Evolutionary conservation across 2,113 vertebrate genomes (phyloP), one percentile per base, ranked within the genome.

Genomic region (Accipiter virgatus): DNA sequence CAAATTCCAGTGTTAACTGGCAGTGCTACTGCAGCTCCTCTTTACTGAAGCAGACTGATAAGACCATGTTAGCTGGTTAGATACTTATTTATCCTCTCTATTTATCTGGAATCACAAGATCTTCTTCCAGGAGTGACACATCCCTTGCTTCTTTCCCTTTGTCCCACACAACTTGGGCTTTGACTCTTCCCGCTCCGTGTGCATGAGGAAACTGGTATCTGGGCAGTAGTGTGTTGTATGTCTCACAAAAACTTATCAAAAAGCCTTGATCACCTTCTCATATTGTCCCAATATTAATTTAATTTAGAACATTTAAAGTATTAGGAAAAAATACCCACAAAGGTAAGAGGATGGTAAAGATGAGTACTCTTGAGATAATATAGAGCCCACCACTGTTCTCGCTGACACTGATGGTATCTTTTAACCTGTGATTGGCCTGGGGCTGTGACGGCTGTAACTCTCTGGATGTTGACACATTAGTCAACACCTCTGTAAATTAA

Each of bases 301-400:
- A 7, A 89, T 82, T 65, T 88, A 52, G 21, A 73, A 83, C 0
- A 2, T n/a, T 45, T 23, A 21, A 55, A 77, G 8, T 42, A 78
- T 48, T 47, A 58, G 11, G 3, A 4, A 58, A 75, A 22, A 52
- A 52, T 10, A 8, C 0, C 4, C 0, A 7, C 18, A 52, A 86
- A 47, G 19, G 7, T 42, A 63, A 52, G 17, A 71, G 5, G 4
- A 66, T 55, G 32, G 63, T 38, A 78, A 92, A 73, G 9, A 36
- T 12, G 27, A 19, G 21, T 61, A 63, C 29, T 62, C 29, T 21
- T 40, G 18, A 78, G 38, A 26, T 53, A 48, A 67, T 18, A 42
- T 1, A 79, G 47, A 91, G 11, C 9, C 21, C 52, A 53, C 11
- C 2, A 3, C n/a, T 67, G 7, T 21, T 81, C 50, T 71, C 86